Conservation (phyloP, 1,140 invertebrate genomes). For the Adelges cooleyi region DNA sequence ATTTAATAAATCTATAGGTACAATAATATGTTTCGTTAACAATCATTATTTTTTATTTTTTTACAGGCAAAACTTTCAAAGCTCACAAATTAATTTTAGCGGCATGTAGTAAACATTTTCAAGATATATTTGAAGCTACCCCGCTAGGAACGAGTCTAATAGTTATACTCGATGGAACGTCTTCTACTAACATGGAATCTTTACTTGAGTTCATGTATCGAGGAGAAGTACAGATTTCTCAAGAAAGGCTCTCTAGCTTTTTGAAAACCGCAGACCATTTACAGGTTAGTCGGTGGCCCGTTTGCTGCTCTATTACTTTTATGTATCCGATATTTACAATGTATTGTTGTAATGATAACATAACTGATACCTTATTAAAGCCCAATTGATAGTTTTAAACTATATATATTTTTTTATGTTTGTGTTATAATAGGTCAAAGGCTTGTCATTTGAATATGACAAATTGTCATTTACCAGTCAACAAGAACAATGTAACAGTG, state of each 20-base stretch:
- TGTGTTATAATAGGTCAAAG: too few relatives aligned
- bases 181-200: constrained; percentile 75
- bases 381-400: too few relatives aligned
- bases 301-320: not conserved
- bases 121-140: constrained; percentile 79
- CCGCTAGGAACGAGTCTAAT: constrained; percentile 66
- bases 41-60: constrained; percentile 30
- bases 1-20: too few relatives aligned
- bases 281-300: constrained; percentile 48
- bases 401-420: too few relatives aligned
- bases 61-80: constrained; percentile 75
- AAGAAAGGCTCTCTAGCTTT: constrained; percentile 76
- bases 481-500: constrained; percentile 9
- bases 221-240: constrained; percentile 79
- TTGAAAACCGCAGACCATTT: constrained; percentile 80
- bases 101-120: constrained; percentile 87
- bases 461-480: constrained; percentile 49
- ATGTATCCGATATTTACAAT: too few relatives aligned
- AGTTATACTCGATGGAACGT: constrained; percentile 77
- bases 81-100: constrained; percentile 83
- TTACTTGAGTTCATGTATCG: constrained; percentile 89
- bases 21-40: not conserved
- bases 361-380: too few relatives aligned
- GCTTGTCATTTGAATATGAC: constrained; percentile 63
- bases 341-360: too few relatives aligned